Evolutionary conservation across 2,113 vertebrate genomes (phyloP).

Genomic region (Micronycteris hirsuta): DNA sequence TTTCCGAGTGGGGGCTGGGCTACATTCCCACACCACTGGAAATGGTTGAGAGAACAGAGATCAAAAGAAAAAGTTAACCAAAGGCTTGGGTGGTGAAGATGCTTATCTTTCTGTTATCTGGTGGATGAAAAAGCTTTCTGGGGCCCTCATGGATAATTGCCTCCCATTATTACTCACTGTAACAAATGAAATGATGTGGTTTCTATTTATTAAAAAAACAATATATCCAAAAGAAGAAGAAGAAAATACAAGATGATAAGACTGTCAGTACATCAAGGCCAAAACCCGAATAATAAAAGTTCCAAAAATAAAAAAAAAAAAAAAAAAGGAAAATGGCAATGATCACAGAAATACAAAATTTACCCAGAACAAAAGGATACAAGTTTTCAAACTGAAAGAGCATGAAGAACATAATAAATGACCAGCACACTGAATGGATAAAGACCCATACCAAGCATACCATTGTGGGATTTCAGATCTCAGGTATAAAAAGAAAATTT

Average conservation of each 20-base stretch:
- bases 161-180: neutral
- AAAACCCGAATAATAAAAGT: neutral
- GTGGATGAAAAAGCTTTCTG: neutral
- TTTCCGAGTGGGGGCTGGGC: no score
- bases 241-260: neutral
- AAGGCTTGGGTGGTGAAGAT: neutral
- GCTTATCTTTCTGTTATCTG: neutral
- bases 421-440: neutral
- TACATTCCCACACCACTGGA: no score
- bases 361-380: neutral
- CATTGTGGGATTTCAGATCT: neutral
- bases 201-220: constrained; percentile 58
- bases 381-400: neutral
- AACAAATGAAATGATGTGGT: constrained; percentile 11
- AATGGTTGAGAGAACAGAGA: neutral
- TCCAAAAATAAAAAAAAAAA: neutral
- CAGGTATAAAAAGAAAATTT: neutral
- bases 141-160: neutral
- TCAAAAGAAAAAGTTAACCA: neutral
- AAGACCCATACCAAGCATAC: neutral
- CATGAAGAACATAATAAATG: neutral
- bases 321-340: neutral
- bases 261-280: neutral
- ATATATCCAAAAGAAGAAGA: neutral
- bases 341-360: neutral